Evolutionary conservation across 2,888 invertebrate species (phyloP).

Genomic region (Biston stratarius): DNA sequence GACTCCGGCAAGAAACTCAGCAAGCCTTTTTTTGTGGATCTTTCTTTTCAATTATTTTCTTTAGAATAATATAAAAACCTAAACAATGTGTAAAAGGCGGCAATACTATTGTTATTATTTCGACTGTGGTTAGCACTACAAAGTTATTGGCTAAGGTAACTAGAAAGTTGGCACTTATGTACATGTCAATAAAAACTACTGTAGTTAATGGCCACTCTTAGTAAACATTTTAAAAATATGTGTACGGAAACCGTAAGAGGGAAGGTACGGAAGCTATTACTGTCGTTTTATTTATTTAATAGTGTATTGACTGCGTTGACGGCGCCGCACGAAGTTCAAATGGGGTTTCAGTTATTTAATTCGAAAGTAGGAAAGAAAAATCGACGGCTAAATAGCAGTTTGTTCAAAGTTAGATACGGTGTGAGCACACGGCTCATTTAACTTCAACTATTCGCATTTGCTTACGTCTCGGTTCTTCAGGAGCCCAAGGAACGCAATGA

Average conservation of each 20-base stretch:
- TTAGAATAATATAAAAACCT: too few species aligned
- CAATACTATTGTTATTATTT: too few species aligned
- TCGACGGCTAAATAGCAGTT: slow-evolving; percentile 63
- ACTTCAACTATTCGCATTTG: slow-evolving; percentile 74
- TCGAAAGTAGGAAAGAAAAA: slow-evolving; percentile 57
- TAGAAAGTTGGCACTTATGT: neutral
- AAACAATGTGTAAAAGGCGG: too few species aligned
- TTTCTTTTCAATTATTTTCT: too few species aligned
- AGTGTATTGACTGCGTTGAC: slow-evolving; percentile 44
- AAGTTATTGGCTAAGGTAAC: neutral
- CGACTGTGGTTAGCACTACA: too few species aligned
- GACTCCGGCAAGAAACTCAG: too few species aligned
- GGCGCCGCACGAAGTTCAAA: slow-evolving; percentile 51
- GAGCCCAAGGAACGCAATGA: slow-evolving; percentile 66
- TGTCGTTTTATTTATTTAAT: slow-evolving; percentile 40
- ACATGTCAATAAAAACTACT: slow-evolving; percentile 2
- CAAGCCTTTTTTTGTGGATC: too few species aligned
- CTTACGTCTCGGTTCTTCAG: slow-evolving; percentile 69
- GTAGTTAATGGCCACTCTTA: slow-evolving; percentile 7
- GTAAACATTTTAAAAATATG: slow-evolving; percentile 25
- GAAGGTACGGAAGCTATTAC: slow-evolving; percentile 26
- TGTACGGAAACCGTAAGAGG: slow-evolving; percentile 8
- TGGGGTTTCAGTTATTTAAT: slow-evolving; percentile 59
- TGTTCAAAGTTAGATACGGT: slow-evolving; percentile 63
- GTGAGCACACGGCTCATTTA: slow-evolving; percentile 72